phyloP scores from a whole-genome alignment of 2,113 vertebrate species.

The Sialia sialis region DNA sequence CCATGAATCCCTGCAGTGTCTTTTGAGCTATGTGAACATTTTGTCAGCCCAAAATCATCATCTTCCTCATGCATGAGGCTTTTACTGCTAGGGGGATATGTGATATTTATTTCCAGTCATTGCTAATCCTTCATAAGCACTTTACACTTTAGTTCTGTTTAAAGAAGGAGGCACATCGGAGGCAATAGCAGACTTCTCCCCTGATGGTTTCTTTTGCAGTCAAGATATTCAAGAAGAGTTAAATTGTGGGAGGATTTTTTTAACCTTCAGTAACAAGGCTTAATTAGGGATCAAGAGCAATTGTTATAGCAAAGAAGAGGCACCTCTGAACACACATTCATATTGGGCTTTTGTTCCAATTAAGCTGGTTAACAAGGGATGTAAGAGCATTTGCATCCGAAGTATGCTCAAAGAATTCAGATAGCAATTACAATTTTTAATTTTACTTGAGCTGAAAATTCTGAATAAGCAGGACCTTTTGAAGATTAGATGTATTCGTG shows the following conservation, averaged over 20 bases:
- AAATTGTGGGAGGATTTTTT: conserved; percentile 42
- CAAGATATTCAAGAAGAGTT: conserved; percentile 10
- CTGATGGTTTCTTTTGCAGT: background rate
- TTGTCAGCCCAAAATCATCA: background rate
- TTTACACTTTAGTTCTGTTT: background rate
- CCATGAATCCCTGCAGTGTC: background rate
- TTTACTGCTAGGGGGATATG: background rate
- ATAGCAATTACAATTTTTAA: conserved; percentile 64
- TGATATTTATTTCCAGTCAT: background rate
- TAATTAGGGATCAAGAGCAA: conserved; percentile 61
- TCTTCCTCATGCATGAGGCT: background rate
- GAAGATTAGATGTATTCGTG: conserved; percentile 47
- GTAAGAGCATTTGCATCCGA: conserved; percentile 9
- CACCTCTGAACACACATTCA: background rate
- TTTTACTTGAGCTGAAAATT: conserved; percentile 37
- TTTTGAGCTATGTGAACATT: background rate
- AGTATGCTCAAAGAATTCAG: conserved; percentile 23
- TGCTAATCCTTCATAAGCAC: background rate
- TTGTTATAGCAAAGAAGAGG: conserved; percentile 24
- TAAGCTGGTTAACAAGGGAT: conserved; percentile 51
- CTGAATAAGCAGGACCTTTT: conserved; percentile 23
- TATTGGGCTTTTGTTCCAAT: conserved; percentile 45
- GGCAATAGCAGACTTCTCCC: background rate
- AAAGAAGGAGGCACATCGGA: background rate
- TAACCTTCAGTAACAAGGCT: conserved; percentile 36